Evolutionary conservation across 1,140 invertebrate species (phyloP), one percentile per base, ranked within the genome.

Genomic region (Melanaphis sacchari): DNA sequence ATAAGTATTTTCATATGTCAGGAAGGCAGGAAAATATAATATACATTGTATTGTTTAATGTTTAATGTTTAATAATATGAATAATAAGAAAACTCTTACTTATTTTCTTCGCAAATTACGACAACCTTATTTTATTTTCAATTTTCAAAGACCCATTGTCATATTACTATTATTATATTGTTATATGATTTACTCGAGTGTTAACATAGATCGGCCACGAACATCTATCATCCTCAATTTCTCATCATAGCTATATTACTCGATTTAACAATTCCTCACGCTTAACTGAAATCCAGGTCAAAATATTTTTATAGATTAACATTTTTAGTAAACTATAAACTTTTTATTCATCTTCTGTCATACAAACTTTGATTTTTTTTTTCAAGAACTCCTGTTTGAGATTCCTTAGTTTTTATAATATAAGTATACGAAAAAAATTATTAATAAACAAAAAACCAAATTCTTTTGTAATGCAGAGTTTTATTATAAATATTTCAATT

Each of bases 131-230:
- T 43, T 31, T 87, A 1, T 43, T 38, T 38, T 41, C 31, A 26
- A 87, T 87, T 87, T n/a, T 41, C 9, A 5, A 41, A 84, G n/a
- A 84, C 81, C 7, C 9, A 31, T 66, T 36, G 31, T n/a, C 31
- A 5, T 76, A n/a, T 40, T 40, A 40, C 22, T 41, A 84, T 87
- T 46, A 87, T 85, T 85, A 41, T 43, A 43, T 38, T 82, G 26
- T 82, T 84, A 38, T 40, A 84, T 43, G 26, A 43, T 87, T 87
- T 87, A 43, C 41, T 87, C 84, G 41, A 87, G 41, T 87, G 41
- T 43, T 76, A 76, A 84, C 82, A 84, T 24, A 1, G 41, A 41
- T 85, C 41, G 40, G 41, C 43, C 31, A 43, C 84, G 31, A 87
- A 46, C 11, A 43, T 43, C 41, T 46, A 41, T 87, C 84, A 43